phyloP scores from a whole-genome alignment of 2,888 invertebrate species.

The Gastracanthus pulcherrimus region DNA sequence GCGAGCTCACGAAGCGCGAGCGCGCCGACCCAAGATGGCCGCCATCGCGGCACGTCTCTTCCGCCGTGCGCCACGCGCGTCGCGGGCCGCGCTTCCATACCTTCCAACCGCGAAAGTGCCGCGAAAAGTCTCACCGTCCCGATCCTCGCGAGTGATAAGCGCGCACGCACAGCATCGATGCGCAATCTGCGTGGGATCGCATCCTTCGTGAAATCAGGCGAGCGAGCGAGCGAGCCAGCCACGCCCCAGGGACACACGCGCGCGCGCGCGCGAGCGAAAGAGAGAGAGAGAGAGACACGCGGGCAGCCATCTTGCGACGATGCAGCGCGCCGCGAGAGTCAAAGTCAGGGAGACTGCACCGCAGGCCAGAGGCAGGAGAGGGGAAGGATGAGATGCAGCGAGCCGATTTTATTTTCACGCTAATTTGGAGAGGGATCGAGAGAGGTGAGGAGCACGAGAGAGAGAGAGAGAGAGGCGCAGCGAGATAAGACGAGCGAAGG shows the following conservation, averaged over 20 bases:
- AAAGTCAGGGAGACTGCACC: not conserved
- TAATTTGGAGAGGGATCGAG: constrained; percentile 10
- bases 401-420: constrained; percentile 43
- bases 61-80: constrained; percentile 38
- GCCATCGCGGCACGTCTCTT: constrained; percentile 43
- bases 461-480: not conserved
- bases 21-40: constrained; percentile 57
- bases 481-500: constrained; percentile 24
- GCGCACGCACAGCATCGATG: not conserved
- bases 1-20: constrained; percentile 30
- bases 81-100: constrained; percentile 10
- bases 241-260: constrained; percentile 71
- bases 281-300: not conserved
- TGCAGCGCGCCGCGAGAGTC: constrained; percentile 41
- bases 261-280: not conserved
- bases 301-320: constrained; percentile 76
- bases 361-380: not conserved
- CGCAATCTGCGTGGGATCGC: not conserved
- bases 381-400: constrained; percentile 3
- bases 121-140: constrained; percentile 6
- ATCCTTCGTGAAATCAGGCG: not conserved
- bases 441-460: not conserved
- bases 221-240: constrained; percentile 65
- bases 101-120: too few species aligned
- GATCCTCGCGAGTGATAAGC: constrained; percentile 35